These are phyloP conservation scores for Bos indicus DNA, from an alignment of 2,113 vertebrate genomes.

Conservation along the genomic window DNA sequence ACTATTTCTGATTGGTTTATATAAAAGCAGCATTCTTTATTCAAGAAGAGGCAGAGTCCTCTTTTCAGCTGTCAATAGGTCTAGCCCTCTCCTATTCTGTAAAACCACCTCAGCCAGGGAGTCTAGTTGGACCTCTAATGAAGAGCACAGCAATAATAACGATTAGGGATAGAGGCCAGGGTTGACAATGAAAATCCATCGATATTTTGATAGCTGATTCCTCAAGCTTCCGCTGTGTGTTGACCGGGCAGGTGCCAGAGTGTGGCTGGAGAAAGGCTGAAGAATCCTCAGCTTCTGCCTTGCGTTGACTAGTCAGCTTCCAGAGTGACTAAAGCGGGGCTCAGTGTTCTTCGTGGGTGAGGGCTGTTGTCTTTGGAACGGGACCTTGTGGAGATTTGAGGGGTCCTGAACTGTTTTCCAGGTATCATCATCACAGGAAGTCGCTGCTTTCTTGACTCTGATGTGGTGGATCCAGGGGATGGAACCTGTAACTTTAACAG, in stretches of 20 bases:
- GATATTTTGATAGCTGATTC: accelerated
- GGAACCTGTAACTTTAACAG: background rate
- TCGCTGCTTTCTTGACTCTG: background rate
- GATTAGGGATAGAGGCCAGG: background rate
- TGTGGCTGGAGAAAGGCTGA: background rate
- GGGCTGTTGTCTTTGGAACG: background rate
- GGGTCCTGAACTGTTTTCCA: background rate
- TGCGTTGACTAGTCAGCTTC: background rate
- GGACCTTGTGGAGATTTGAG: accelerated
- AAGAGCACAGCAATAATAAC: background rate
- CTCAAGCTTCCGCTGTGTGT: accelerated
- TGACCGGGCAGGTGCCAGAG: background rate
- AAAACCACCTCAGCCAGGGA: background rate
- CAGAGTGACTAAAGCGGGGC: background rate
- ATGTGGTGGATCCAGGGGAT: background rate
- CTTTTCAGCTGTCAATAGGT: background rate
- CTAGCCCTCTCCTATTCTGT: background rate
- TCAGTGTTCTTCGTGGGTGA: background rate
- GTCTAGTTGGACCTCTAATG: background rate
- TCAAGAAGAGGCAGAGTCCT: background rate
- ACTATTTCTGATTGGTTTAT: background rate
- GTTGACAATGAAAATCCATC: background rate
- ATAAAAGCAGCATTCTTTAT: background rate
- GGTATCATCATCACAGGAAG: background rate
- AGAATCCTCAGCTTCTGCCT: background rate